Conservation (phyloP, 1,140 invertebrate species). For the Mesaphorura yosii region DNA sequence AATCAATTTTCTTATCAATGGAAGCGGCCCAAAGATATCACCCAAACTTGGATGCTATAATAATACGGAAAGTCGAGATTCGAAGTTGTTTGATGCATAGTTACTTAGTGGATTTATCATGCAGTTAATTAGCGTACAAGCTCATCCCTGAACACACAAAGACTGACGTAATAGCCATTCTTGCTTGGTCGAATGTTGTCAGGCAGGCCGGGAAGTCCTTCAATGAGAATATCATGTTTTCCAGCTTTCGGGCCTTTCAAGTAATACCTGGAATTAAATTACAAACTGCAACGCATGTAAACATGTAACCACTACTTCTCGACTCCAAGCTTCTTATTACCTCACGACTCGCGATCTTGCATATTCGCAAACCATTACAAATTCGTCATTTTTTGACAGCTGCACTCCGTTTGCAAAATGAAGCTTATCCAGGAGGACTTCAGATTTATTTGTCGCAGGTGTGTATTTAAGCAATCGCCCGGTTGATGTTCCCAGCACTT, state of each 20-base stretch:
- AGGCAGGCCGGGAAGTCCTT: constrained; percentile 64
- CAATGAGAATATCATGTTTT: constrained; percentile 57
- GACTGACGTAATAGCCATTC: constrained; percentile 53
- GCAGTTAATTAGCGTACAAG: constrained; percentile 7
- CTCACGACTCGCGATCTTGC: constrained; percentile 38
- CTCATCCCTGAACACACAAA: constrained; percentile 40
- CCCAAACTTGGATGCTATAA: constrained; percentile 23
- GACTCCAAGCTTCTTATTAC: constrained; percentile 35
- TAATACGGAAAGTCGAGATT: too few species aligned
- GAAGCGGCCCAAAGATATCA: constrained; percentile 35
- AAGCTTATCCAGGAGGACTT: constrained; percentile 55
- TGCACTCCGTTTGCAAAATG: constrained; percentile 71
- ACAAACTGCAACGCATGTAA: not conserved
- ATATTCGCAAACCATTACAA: constrained; percentile 58
- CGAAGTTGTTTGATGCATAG: too few species aligned
- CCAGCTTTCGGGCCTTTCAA: constrained; percentile 60
- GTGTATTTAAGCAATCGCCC: constrained; percentile 53
- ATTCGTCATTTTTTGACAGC: constrained; percentile 59
- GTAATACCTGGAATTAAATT: constrained; percentile 51
- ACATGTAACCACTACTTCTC: too few species aligned
- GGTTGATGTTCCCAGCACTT: constrained; percentile 37
- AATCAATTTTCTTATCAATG: constrained; percentile 36
- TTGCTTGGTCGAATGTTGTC: constrained; percentile 62
- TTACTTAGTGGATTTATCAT: not conserved
- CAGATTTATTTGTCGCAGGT: constrained; percentile 47